A percentile compares a stretch with the other conserved stretches of the same genome.
Conservation (phyloP, 2,797 vertebrate genomes). For the Phataginus tricuspis region DNA sequence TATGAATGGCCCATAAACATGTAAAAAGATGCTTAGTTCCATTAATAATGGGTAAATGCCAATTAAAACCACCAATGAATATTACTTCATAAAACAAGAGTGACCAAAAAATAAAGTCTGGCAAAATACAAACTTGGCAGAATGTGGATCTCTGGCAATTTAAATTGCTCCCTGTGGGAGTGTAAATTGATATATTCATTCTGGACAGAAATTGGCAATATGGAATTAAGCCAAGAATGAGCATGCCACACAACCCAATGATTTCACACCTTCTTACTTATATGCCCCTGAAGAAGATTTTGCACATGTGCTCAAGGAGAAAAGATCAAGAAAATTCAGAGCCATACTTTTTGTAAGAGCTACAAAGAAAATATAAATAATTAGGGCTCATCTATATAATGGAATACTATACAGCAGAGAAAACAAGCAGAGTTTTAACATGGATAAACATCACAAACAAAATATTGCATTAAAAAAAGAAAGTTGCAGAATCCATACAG, state of each 20-base stretch:
- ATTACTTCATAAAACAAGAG: background rate
- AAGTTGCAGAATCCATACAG: background rate
- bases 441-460: background rate
- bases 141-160: background rate
- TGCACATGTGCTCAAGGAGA: background rate
- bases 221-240: background rate
- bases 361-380: background rate
- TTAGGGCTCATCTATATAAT: background rate
- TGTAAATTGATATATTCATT: background rate
- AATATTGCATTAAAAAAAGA: background rate
- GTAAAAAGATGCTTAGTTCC: background rate
- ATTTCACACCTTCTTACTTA: background rate
- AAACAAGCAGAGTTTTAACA: background rate
- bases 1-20: background rate
- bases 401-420: background rate
- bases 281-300: background rate
- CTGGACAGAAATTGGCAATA: background rate
- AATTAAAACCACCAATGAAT: background rate
- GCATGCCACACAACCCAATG: background rate
- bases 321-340: background rate
- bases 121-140: background rate
- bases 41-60: background rate
- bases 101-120: background rate
- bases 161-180: background rate
- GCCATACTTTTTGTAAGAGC: background rate